Evolutionary conservation across 2,888 invertebrate genomes (phyloP), one percentile per base, ranked within the genome.

Genomic region (Lasioglossum villosulum): DNA sequence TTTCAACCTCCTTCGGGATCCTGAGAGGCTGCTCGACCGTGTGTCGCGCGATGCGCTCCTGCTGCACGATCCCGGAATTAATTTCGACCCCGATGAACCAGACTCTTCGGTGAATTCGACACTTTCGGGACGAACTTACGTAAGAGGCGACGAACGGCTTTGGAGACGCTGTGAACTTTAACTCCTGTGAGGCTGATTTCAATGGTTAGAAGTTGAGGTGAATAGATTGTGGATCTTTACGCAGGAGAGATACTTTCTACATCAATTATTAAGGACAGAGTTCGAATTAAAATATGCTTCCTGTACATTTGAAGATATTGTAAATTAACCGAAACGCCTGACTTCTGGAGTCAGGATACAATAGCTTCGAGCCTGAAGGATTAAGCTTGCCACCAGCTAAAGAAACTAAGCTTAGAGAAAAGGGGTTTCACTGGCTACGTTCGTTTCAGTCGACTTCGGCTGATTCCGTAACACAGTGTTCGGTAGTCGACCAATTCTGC

Each of bases 401-500:
- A 52, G 23, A n/a, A 10, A 10, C 52, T 10, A 10, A 52, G 8
- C 52, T 23, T 10, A 10, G 52, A 52, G 52, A n/a, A 52, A 52
- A 52, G 10, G 23, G 10, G n/a, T 52, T 52, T n/a, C 52, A 10
- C 23, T 0, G 52, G 23, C 23, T 52, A 3, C 52, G 10, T 52
- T 10, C 23, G 52, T 52, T n/a, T 52, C 52, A n/a, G 10, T 52
- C 3, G 52, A n/a, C 23, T 23, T 30, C 30, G 63, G 63, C 16
- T 30, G 85, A 80, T 85, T 77, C 73, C 77, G 77, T 80, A 85
- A 77, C 79, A 82, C 16, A 59, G 48, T 23, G 59, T 16, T 27
- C 27, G 30, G 75, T 68, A 68, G 78, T 72, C 66, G 78, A 85
- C 76, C 73, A 82, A 79, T 85, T 85, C 68, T 48, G 48, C 75